phyloP scores from a whole-genome alignment of 2,888 invertebrate genomes.

The Leucania comma region DNA sequence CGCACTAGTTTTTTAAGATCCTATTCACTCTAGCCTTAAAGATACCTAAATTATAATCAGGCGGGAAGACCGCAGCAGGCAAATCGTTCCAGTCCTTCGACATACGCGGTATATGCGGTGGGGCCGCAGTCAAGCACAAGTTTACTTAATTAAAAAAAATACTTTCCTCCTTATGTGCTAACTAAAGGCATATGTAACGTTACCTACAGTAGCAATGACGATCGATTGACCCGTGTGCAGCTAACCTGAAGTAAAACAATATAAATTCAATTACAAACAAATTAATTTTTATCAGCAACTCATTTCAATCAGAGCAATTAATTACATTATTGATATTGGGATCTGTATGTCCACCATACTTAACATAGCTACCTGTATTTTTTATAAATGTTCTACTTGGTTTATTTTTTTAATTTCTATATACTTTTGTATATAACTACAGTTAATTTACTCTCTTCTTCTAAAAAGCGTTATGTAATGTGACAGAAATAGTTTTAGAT shows the following conservation, averaged over 20 bases:
- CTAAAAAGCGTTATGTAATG: neutral
- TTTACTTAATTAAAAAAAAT: no score
- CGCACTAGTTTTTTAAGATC: no score
- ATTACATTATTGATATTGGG: slow-evolving; percentile 61
- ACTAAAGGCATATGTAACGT: no score
- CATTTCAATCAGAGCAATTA: slow-evolving; percentile 64
- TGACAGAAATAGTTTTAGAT: no score
- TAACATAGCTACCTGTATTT: slow-evolving; percentile 11
- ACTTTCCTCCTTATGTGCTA: no score
- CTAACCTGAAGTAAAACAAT: slow-evolving; percentile 49
- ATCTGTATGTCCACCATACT: slow-evolving; percentile 22
- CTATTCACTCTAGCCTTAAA: no score
- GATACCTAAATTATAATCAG: no score
- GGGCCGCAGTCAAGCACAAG: no score
- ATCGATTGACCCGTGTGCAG: neutral
- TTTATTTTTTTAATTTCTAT: neutral
- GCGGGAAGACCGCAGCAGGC: no score
- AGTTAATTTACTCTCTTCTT: neutral
- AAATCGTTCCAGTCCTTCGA: no score
- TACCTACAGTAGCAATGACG: neutral
- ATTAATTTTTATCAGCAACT: slow-evolving; percentile 62
- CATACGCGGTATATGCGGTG: no score
- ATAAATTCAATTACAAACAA: slow-evolving; percentile 64
- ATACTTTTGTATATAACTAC: neutral
- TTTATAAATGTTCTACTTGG: neutral